Evolutionary conservation across 2,888 invertebrate species (phyloP), one percentile per base, ranked within the genome.

Genomic region (Dicycla oo): DNA sequence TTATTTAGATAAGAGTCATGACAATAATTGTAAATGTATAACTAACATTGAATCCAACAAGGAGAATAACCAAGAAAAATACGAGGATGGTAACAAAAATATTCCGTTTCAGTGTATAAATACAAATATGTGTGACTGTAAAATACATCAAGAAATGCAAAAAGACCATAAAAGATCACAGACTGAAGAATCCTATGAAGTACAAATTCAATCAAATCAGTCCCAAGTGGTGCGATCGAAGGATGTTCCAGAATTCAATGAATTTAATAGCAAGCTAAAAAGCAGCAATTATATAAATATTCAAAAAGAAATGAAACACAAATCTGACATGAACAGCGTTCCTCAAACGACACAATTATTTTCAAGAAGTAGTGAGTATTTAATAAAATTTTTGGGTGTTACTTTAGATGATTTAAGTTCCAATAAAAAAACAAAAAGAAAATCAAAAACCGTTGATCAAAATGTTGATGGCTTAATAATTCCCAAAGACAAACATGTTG

Each of bases 311-410:
- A 74, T 75, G 23, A 74, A 51, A 51, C 47, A 54, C 69, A 73
- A 66, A 58, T 26, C 51, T 2, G 57, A 66, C 18, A 51, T 11
- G 1, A 63, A 60, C 23, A 67, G 73, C 26, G 75, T 70, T 58
- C 65, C 76, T 69, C 68, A 79, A 69, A 84, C 89, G 65, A 74
- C 83, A 45, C 69, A 86, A 54, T 68, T 81, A 61, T 78, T 76
- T 76, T 73, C 87, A 53, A 76, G 77, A 70, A 83, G 84, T 63
- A 86, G 87, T 87, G 91, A 92, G 70, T 93, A 91, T 82, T 86
- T 88, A 61, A 91, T 95, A 38, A 90, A 92, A 62, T 93, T 94
- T 88, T 89, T 95, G 69, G 95, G 95, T 30, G 95, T 94, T 13
- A 94, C 95, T 18, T 87, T 95, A 69, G 86, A 89, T 57, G 90